Percentiles rank a stretch among this genome's conserved stretches.
phyloP scores from a whole-genome alignment of 2,113 vertebrate genomes.

The Actenoides lindsayi region DNA sequence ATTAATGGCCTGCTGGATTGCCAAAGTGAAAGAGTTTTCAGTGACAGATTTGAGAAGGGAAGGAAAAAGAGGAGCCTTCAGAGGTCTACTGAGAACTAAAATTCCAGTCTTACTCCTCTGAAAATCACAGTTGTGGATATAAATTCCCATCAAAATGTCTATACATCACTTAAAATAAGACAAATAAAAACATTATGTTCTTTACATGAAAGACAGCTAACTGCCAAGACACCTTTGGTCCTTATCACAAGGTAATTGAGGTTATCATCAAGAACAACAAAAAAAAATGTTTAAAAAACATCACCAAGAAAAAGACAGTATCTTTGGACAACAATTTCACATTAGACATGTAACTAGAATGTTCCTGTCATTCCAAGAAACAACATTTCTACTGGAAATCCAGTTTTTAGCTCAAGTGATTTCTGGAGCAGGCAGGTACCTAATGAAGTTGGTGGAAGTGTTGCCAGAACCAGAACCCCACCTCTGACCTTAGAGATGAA shows the following conservation, averaged over 20 bases:
- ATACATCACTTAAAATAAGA: background rate
- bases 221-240: background rate
- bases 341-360: background rate
- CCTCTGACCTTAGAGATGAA: background rate
- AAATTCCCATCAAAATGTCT: background rate
- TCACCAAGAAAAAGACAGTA: background rate
- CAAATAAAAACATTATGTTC: background rate
- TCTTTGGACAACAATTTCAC: background rate
- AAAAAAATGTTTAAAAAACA: background rate
- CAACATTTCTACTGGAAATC: background rate
- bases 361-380: background rate
- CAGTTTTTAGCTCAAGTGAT: background rate
- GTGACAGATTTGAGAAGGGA: background rate
- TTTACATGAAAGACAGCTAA: background rate
- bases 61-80: background rate
- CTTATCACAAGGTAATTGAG: background rate
- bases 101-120: background rate
- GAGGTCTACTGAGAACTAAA: background rate
- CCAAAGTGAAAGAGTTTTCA: background rate
- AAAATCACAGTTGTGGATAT: background rate
- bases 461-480: background rate
- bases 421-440: background rate
- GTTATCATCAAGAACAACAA: background rate
- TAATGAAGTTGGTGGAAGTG: background rate
- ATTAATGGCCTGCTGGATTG: background rate